phyloP scores from a whole-genome alignment of 2,113 vertebrate species.

The Larimichthys polyactis region DNA sequence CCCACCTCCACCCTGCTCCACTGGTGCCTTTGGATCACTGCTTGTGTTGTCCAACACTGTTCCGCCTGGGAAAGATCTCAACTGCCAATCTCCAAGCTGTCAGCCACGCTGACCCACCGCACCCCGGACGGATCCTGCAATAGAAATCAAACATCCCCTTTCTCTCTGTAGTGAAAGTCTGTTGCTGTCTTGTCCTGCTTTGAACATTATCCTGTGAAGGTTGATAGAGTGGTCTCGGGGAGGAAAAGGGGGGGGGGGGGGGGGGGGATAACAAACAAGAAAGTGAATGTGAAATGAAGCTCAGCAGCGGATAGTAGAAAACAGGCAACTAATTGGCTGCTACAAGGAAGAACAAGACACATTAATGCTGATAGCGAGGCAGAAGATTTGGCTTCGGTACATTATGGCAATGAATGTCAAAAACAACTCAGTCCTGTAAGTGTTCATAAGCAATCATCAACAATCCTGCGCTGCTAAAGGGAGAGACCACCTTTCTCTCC shows the following conservation, averaged over 20 bases:
- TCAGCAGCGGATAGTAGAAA: constrained; percentile 24
- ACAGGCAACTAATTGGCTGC: constrained; percentile 53
- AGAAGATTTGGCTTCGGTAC: neutral
- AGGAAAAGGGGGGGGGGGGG: neutral
- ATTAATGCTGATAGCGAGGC: constrained; percentile 12
- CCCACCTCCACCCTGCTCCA: constrained; percentile 38
- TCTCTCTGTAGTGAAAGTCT: constrained; percentile 64
- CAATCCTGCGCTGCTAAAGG: neutral
- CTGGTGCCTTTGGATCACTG: constrained; percentile 70
- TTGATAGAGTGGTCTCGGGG: constrained; percentile 57
- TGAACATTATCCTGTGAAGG: constrained; percentile 65
- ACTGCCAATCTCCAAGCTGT: constrained; percentile 79
- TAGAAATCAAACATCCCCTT: constrained; percentile 68
- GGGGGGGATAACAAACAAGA: constrained; percentile 53
- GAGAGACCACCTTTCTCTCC: neutral
- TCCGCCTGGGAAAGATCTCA: constrained; percentile 72
- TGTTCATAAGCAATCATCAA: neutral
- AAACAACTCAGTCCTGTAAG: neutral
- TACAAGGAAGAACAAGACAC: constrained; percentile 29
- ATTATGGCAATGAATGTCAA: neutral
- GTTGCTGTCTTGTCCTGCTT: constrained; percentile 69
- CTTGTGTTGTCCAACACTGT: constrained; percentile 70
- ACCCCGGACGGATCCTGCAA: constrained; percentile 59
- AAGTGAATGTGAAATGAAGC: constrained; percentile 55
- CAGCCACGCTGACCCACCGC: constrained; percentile 68